phyloP scores from a whole-genome alignment of 2,888 invertebrate species.

The Smittia sp. region DNA sequence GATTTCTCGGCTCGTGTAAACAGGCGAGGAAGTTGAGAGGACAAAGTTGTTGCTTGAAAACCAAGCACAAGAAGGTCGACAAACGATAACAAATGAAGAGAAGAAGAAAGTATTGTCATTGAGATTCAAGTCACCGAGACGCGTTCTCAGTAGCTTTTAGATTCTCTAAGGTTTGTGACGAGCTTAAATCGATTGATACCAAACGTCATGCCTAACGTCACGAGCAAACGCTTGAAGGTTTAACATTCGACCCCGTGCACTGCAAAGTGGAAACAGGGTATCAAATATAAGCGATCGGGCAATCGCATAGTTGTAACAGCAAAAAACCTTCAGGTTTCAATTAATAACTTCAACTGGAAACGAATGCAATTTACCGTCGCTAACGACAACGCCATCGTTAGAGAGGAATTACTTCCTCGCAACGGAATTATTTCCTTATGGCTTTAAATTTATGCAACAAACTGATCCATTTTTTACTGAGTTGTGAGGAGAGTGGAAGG shows the following conservation, averaged over 20 bases:
- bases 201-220: too few species aligned
- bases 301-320: too few species aligned
- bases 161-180: background rate
- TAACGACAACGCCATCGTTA: too few species aligned
- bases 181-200: background rate
- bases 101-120: slow-evolving; percentile 12
- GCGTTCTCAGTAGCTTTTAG: background rate
- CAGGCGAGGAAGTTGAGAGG: background rate
- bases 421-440: too few species aligned
- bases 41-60: background rate
- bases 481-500: background rate
- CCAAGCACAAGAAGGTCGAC: background rate
- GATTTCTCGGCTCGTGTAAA: background rate
- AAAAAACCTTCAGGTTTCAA: too few species aligned
- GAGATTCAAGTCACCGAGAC: slow-evolving; percentile 7
- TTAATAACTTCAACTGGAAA: too few species aligned
- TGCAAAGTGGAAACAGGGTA: too few species aligned
- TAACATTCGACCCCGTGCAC: too few species aligned
- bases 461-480: background rate
- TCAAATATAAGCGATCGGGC: too few species aligned
- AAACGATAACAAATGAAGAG: background rate
- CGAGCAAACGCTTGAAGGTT: too few species aligned
- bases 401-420: too few species aligned
- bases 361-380: too few species aligned
- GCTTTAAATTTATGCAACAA: slow-evolving; percentile 10